These are phyloP conservation scores for Ichneumoninae sp. DNA, from an alignment of 2,888 invertebrate genomes.

Conservation along the genomic window DNA sequence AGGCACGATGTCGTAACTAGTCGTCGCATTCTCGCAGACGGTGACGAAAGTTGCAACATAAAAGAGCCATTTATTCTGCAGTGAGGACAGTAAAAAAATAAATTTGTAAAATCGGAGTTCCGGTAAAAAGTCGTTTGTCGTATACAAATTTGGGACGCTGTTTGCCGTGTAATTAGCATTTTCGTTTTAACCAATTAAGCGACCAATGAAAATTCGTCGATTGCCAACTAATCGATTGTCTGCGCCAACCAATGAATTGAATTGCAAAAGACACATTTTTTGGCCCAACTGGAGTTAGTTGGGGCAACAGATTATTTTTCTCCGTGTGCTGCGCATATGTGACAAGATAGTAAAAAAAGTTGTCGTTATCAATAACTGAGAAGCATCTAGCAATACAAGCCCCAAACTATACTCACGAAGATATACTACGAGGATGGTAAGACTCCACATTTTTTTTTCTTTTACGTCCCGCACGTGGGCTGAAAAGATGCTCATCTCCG, in stretches of 20 bases:
- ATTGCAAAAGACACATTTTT: too few species aligned
- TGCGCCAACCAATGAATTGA: too few species aligned
- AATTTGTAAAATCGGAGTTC: too few species aligned
- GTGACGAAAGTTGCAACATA: neutral
- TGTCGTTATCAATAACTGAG: slow-evolving; percentile 16
- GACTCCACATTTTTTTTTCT: slow-evolving; percentile 1
- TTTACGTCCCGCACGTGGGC: slow-evolving; percentile 35
- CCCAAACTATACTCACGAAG: neutral
- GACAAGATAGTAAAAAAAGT: neutral
- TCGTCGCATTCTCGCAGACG: neutral
- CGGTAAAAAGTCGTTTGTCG: too few species aligned
- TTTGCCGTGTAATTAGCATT: too few species aligned
- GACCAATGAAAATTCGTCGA: too few species aligned
- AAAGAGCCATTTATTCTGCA: neutral
- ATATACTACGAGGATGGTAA: neutral
- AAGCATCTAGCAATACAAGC: neutral
- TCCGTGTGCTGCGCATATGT: too few species aligned
- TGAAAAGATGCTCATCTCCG: slow-evolving; percentile 5
- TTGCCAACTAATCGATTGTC: too few species aligned
- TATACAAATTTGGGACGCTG: too few species aligned
- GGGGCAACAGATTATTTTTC: too few species aligned
- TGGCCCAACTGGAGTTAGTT: too few species aligned
- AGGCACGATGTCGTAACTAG: neutral
- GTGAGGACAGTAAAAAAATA: neutral
- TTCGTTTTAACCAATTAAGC: too few species aligned